Conservation (phyloP, 2,113 vertebrate species). For the Paraplagusia blochii region DNA sequence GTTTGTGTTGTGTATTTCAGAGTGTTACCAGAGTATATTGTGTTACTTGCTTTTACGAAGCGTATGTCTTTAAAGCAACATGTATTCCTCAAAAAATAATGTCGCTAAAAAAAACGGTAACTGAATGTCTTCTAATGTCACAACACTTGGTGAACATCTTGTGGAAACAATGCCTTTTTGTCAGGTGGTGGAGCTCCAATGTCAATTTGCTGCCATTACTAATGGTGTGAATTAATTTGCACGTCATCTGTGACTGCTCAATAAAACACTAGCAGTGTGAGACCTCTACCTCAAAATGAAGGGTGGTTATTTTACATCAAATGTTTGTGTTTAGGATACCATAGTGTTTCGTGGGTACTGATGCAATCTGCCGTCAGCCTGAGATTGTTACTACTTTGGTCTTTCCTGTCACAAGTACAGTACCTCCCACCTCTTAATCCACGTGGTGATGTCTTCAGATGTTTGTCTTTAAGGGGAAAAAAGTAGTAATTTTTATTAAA, state of each 20-base stretch:
- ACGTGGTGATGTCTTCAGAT: neutral
- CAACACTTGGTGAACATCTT: slow-evolving; percentile 1
- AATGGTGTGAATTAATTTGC: slow-evolving; percentile 62
- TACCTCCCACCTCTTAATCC: slow-evolving; percentile 5
- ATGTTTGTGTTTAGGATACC: neutral
- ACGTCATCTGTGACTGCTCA: slow-evolving; percentile 80
- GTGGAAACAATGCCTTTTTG: slow-evolving; percentile 28
- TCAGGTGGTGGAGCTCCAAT: slow-evolving; percentile 11
- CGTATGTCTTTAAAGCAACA: slow-evolving; percentile 31
- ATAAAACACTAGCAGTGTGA: slow-evolving; percentile 80
- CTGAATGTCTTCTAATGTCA: slow-evolving; percentile 49
- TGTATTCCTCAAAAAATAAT: slow-evolving; percentile 33
- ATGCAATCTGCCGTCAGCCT: slow-evolving; percentile 44
- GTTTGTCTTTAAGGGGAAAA: too few species aligned
- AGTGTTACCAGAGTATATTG: slow-evolving; percentile 33
- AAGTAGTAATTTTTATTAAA: too few species aligned
- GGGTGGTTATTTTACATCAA: slow-evolving; percentile 40
- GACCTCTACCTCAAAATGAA: slow-evolving; percentile 54
- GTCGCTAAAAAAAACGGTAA: slow-evolving; percentile 12
- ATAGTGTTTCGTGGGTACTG: slow-evolving; percentile 14
- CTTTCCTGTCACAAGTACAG: slow-evolving; percentile 24
- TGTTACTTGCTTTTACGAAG: slow-evolving; percentile 47
- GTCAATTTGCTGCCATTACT: slow-evolving; percentile 56
- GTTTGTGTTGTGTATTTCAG: slow-evolving; percentile 31
- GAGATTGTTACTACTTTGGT: slow-evolving; percentile 4